Evolutionary conservation across 2,113 vertebrate genomes (phyloP).

Genomic region (Paramisgurnus dabryanus): DNA sequence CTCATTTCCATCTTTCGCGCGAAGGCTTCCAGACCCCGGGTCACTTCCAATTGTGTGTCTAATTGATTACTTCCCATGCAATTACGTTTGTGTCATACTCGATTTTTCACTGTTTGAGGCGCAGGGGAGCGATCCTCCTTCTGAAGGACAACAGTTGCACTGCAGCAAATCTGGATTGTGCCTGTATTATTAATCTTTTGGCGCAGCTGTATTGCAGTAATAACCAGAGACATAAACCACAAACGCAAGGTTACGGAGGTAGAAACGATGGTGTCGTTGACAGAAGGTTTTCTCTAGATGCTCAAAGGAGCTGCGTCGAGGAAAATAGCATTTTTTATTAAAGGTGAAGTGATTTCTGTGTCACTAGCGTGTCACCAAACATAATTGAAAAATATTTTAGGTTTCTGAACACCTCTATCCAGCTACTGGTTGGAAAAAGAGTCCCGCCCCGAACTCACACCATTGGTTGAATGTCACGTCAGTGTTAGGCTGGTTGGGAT

Average conservation of each 20-base stretch:
- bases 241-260: constrained; percentile 23
- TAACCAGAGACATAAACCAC: constrained; percentile 38
- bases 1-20: constrained; percentile 64
- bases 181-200: constrained; percentile 48
- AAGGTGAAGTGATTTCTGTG: neutral
- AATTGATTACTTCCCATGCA: constrained; percentile 81
- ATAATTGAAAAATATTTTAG: too few species aligned
- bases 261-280: constrained; percentile 37
- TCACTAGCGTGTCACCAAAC: too few species aligned
- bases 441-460: too few species aligned
- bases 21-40: constrained; percentile 72
- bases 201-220: constrained; percentile 47
- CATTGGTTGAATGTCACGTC: too few species aligned
- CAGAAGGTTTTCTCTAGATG: neutral
- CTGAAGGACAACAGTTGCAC: constrained; percentile 69
- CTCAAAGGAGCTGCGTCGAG: neutral
- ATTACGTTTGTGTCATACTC: constrained; percentile 79
- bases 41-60: constrained; percentile 78
- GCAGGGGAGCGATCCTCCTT: constrained; percentile 55
- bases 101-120: constrained; percentile 75
- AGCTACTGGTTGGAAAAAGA: too few species aligned
- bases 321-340: constrained; percentile 8
- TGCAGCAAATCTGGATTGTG: constrained; percentile 35
- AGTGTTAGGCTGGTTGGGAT: too few species aligned
- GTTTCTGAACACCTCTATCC: too few species aligned